Evolutionary conservation across 2,888 invertebrate genomes (phyloP).

Genomic region (Drosophila rellima): DNA sequence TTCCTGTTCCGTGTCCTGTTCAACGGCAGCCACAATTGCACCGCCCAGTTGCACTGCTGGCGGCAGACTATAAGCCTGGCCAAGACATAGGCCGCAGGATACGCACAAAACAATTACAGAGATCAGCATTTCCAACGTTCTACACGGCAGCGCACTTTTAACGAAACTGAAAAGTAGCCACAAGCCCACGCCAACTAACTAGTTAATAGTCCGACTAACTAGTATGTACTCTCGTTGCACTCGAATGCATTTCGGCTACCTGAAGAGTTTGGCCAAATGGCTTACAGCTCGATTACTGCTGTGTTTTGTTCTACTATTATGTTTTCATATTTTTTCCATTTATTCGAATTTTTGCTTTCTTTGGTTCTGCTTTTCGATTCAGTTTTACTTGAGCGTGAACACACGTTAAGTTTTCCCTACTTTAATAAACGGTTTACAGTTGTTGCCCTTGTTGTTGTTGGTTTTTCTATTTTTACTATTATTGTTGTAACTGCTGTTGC

Average conservation of each 20-base stretch:
- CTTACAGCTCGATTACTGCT: slow-evolving; percentile 45
- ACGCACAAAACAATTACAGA: slow-evolving; percentile 26
- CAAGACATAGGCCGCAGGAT: slow-evolving; percentile 41
- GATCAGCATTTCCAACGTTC: slow-evolving; percentile 56
- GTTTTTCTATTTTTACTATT: slow-evolving; percentile 8
- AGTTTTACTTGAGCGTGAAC: slow-evolving; percentile 80
- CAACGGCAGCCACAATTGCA: slow-evolving; percentile 70
- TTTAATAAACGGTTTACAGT: slow-evolving; percentile 72
- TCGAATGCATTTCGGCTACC: slow-evolving; percentile 54
- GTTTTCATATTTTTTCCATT: slow-evolving; percentile 20
- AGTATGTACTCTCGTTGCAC: slow-evolving; percentile 58
- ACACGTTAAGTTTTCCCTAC: slow-evolving; percentile 72
- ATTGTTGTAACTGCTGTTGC: slow-evolving; percentile 22
- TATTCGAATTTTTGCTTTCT: slow-evolving; percentile 53
- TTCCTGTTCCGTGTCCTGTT: slow-evolving; percentile 59
- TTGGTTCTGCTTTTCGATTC: slow-evolving; percentile 66
- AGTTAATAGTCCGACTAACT: slow-evolving; percentile 26
- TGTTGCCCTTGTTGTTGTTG: slow-evolving; percentile 20
- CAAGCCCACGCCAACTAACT: slow-evolving; percentile 14
- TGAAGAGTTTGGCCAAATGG: slow-evolving; percentile 36
- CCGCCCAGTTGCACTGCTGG: slow-evolving; percentile 61
- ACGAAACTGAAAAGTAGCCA: slow-evolving; percentile 44
- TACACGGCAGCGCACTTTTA: slow-evolving; percentile 51
- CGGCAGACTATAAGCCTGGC: slow-evolving; percentile 43
- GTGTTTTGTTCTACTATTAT: slow-evolving; percentile 66